Evolutionary conservation across 2,113 vertebrate species (phyloP).

Genomic region (Neopipo cinnamomea): DNA sequence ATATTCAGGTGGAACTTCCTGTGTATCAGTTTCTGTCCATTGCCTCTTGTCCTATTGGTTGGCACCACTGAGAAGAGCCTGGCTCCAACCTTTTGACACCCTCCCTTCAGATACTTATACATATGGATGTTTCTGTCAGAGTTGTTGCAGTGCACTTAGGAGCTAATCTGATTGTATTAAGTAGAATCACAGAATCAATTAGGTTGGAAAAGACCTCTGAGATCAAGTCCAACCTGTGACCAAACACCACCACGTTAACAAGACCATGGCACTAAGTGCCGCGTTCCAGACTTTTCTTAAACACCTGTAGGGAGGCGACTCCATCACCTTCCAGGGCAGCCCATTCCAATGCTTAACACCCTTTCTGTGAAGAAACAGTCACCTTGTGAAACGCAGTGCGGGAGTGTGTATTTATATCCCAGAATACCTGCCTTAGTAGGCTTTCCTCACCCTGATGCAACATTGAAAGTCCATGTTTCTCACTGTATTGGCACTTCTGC

Average conservation of each 20-base stretch:
- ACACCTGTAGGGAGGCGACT: background rate
- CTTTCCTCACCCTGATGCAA: background rate
- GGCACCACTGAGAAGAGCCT: background rate
- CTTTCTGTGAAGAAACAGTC: accelerated
- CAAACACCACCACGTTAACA: background rate
- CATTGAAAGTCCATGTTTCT: accelerated
- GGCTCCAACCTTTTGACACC: background rate
- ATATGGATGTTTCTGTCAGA: background rate
- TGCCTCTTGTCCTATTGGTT: background rate
- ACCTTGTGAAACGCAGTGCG: accelerated
- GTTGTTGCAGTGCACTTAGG: background rate
- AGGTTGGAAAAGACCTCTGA: background rate
- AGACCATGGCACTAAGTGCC: background rate
- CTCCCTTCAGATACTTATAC: background rate
- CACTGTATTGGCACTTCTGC: background rate
- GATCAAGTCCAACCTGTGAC: background rate
- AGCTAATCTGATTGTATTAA: background rate
- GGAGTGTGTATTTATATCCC: too few species aligned
- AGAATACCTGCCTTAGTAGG: background rate
- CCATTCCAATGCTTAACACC: background rate
- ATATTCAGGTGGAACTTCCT: background rate
- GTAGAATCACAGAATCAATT: background rate
- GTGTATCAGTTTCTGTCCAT: background rate
- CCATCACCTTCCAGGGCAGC: accelerated
- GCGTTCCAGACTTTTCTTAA: background rate